Conservation (phyloP, 2,113 vertebrate genomes). For the Cavia porcellus region DNA sequence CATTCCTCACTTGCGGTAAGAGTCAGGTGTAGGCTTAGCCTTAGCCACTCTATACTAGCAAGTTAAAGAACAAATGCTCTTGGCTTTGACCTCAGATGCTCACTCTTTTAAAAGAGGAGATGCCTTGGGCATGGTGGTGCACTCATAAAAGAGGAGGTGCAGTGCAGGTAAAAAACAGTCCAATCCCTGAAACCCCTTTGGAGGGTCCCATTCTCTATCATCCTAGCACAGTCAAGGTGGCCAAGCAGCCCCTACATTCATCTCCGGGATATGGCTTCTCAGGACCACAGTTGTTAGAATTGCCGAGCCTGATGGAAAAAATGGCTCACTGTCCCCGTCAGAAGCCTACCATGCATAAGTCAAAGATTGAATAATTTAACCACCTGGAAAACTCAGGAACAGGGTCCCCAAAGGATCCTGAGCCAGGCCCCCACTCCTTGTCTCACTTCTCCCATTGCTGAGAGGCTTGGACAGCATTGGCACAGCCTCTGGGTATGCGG, state of each 20-base stretch:
- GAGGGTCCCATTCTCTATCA: neutral
- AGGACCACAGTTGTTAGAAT: neutral
- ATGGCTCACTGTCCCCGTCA: neutral
- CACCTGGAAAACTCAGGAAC: neutral
- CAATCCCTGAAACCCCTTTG: neutral
- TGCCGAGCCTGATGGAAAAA: neutral
- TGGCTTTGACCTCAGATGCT: neutral
- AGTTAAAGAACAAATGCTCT: neutral
- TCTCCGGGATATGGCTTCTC: neutral
- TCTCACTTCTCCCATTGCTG: neutral
- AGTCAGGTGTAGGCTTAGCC: neutral
- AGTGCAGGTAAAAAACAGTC: neutral
- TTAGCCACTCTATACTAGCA: too few species aligned
- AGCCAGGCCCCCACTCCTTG: neutral
- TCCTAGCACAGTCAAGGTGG: neutral
- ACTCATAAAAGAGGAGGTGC: neutral
- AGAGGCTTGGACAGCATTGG: too few species aligned
- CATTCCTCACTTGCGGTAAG: neutral
- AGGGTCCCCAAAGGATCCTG: neutral
- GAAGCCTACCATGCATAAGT: neutral
- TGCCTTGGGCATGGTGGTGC: too few species aligned
- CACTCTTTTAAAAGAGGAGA: neutral
- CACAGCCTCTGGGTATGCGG: accelerated
- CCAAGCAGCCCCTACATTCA: neutral
- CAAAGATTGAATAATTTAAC: neutral